phyloP scores from a whole-genome alignment of 2,888 invertebrate genomes.

The Dolomedes plantarius region DNA sequence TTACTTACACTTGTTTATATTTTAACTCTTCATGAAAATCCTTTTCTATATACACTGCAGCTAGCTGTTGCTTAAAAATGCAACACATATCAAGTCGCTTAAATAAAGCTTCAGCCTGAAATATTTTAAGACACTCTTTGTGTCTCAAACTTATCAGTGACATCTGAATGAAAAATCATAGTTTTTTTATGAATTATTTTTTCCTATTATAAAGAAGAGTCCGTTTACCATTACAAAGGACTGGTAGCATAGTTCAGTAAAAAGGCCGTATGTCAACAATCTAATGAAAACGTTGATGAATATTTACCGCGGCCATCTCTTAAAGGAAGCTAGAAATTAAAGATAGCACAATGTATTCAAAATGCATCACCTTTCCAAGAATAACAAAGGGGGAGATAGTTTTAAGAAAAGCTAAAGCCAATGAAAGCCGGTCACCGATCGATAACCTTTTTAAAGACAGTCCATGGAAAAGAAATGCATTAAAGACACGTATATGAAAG shows the following conservation, averaged over 20 bases:
- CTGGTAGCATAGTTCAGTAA: neutral
- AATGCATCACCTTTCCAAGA: slow-evolving; percentile 26
- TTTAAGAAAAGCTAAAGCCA: neutral
- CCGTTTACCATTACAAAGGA: neutral
- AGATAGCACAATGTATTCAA: neutral
- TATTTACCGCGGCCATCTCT: neutral
- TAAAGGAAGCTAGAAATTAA: neutral
- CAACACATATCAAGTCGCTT: too few relatives aligned
- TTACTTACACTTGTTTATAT: too few relatives aligned
- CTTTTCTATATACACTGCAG: too few relatives aligned
- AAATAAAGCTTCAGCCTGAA: too few relatives aligned
- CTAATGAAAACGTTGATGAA: neutral
- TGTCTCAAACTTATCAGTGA: too few relatives aligned
- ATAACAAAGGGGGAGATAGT: neutral
- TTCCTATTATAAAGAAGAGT: neutral
- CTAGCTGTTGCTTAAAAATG: too few relatives aligned
- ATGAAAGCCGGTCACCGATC: slow-evolving; percentile 26
- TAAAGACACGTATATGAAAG: slow-evolving; percentile 24
- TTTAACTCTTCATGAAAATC: too few relatives aligned
- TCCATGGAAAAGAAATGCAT: slow-evolving; percentile 46
- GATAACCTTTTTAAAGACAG: slow-evolving; percentile 54
- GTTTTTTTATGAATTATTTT: too few relatives aligned
- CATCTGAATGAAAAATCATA: too few relatives aligned
- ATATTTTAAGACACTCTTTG: too few relatives aligned
- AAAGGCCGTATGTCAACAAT: neutral